Evolutionary conservation across 2,113 vertebrate genomes (phyloP).

Genomic region (Pedionomus torquatus): DNA sequence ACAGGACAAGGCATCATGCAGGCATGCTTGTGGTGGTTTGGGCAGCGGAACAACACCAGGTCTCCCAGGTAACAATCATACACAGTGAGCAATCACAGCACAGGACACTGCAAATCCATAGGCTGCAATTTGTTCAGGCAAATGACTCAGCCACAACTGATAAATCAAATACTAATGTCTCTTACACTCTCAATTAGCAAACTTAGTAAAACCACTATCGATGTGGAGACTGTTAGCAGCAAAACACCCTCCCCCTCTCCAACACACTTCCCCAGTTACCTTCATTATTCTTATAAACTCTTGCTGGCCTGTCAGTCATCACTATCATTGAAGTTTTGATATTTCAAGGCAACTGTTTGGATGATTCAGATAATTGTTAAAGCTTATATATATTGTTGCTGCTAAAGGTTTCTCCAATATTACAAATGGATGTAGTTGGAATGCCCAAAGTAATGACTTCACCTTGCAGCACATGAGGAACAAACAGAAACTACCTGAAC

Average conservation of each 20-base stretch:
- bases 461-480: not conserved
- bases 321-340: not conserved
- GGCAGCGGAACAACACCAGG: not conserved
- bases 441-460: not conserved
- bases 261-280: not conserved
- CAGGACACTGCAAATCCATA: not conserved
- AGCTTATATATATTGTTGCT: not conserved
- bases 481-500: not conserved
- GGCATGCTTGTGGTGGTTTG: not conserved
- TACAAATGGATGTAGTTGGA: not conserved
- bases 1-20: not conserved
- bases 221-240: not conserved
- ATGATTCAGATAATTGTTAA: not conserved
- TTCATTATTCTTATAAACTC: not conserved
- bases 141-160: not conserved
- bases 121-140: not conserved
- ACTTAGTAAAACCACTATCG: not conserved
- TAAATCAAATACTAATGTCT: not conserved
- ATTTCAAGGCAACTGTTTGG: not conserved
- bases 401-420: not conserved
- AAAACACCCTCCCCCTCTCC: not conserved
- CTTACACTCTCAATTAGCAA: not conserved
- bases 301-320: not conserved
- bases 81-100: constrained; percentile 6
- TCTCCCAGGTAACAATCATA: not conserved